Evolutionary conservation across 2,797 vertebrate genomes (phyloP).

Genomic region (Podarcis siculus): DNA sequence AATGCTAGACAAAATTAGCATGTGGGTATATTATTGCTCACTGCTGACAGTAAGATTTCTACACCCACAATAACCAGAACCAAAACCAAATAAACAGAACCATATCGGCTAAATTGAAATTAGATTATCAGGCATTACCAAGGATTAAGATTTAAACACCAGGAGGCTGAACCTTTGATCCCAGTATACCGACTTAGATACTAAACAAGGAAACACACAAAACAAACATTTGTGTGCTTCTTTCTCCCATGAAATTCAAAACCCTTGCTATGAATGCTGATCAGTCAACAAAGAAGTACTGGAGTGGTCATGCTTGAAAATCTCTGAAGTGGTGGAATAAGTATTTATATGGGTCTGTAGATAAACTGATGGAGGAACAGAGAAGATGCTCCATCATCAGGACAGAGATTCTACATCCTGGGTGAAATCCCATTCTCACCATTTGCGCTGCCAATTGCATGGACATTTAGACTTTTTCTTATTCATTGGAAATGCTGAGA

Average conservation of each 20-base stretch:
- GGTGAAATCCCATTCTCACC: neutral
- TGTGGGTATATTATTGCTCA: neutral
- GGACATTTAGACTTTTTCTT: neutral
- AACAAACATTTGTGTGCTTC: neutral
- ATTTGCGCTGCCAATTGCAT: neutral
- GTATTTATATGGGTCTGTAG: neutral
- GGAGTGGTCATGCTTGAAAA: neutral
- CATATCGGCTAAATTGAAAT: neutral
- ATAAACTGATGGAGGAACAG: fast-evolving
- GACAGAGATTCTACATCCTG: neutral
- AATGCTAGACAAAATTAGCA: neutral
- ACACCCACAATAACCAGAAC: neutral
- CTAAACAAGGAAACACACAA: neutral
- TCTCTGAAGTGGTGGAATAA: neutral
- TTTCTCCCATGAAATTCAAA: conserved; percentile 8
- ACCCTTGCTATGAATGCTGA: neutral
- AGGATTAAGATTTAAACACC: neutral
- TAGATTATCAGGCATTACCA: neutral
- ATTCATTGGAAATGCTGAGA: neutral
- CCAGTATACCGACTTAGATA: neutral
- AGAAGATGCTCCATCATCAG: neutral
- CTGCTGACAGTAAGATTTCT: neutral
- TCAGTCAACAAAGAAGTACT: neutral
- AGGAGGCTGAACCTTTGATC: neutral
- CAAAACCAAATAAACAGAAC: conserved; percentile 39